phyloP scores from a whole-genome alignment of 2,888 invertebrate genomes.

The Hirtodrosophila trivittata region DNA sequence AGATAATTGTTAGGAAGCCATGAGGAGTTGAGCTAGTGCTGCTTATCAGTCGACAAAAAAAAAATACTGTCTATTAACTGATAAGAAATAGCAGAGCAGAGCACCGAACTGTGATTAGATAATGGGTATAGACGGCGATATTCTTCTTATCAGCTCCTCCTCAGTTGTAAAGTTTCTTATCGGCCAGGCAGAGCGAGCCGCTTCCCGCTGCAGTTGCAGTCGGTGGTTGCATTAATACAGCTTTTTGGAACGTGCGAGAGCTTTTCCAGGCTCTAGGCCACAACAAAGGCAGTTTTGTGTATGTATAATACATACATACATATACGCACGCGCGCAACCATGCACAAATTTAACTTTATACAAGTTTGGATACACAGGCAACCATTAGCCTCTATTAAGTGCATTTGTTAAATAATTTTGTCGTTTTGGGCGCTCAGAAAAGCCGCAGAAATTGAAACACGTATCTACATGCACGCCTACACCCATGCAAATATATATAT shows the following conservation, averaged over 20 bases:
- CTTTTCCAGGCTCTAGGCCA: constrained; percentile 35
- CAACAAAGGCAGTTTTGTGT: constrained; percentile 13
- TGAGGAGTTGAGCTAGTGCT: constrained; percentile 32
- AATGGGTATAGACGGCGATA: constrained; percentile 27
- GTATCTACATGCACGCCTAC: constrained; percentile 1
- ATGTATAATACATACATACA: background rate
- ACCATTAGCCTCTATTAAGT: background rate
- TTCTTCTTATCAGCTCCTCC: constrained; percentile 25
- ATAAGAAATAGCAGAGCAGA: constrained; percentile 30
- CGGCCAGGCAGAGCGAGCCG: constrained; percentile 2
- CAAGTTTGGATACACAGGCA: background rate
- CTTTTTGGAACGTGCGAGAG: constrained; percentile 24
- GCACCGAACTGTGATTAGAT: constrained; percentile 49
- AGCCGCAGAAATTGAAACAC: background rate
- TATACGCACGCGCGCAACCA: background rate
- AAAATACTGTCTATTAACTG: constrained; percentile 36
- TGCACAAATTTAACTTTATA: background rate
- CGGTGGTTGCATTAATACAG: constrained; percentile 17
- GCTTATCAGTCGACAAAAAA: constrained; percentile 42
- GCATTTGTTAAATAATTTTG: background rate
- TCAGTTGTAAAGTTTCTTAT: constrained; percentile 24
- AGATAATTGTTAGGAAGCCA: constrained; percentile 48
- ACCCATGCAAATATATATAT: constrained; percentile 8
- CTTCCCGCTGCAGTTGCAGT: constrained; percentile 22
- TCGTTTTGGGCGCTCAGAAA: constrained; percentile 1